phyloP scores from a whole-genome alignment of 92 coral and sea anemone genomes.

The Siderastrea radians region DNA sequence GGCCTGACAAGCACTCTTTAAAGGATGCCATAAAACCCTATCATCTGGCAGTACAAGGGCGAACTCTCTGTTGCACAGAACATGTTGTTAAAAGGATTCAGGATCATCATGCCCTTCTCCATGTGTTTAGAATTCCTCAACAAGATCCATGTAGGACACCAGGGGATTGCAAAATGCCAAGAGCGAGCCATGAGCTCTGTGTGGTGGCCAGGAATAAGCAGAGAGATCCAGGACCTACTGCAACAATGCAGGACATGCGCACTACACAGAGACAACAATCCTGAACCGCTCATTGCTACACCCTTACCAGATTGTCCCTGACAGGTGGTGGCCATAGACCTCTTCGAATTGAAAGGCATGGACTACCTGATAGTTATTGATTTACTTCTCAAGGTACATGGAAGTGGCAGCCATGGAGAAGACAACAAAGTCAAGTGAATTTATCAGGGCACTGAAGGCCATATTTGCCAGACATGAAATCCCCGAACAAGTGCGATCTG shows the following conservation, averaged over 20 bases:
- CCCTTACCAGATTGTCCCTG: constrained; percentile 29
- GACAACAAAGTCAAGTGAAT: constrained; percentile 34
- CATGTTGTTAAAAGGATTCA: constrained; percentile 14
- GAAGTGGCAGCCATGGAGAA: constrained; percentile 29
- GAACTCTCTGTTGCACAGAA: constrained; percentile 16
- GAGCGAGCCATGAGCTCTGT: constrained; percentile 47
- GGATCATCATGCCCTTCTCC: constrained; percentile 40
- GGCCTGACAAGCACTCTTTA: constrained; percentile 51
- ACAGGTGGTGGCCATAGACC: constrained; percentile 30
- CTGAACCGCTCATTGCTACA: constrained; percentile 19
- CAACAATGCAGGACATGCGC: constrained; percentile 46
- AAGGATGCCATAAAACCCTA: constrained; percentile 43
- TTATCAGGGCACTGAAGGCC: constrained; percentile 28
- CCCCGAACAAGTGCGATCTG: constrained; percentile 29
- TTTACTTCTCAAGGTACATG: constrained; percentile 28
- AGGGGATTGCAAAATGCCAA: constrained; percentile 44
- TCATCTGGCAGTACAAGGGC: constrained; percentile 9
- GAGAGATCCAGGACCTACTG: constrained; percentile 45
- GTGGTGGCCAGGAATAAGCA: constrained; percentile 68
- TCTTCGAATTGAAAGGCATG: constrained; percentile 3
- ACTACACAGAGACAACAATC: constrained; percentile 11
- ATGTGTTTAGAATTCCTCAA: constrained; percentile 38
- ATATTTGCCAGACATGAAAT: constrained; percentile 39
- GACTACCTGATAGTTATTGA: constrained; percentile 9
- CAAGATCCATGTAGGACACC: constrained; percentile 51